Evolutionary conservation across 2,888 invertebrate species (phyloP).

Genomic region (Oegoconia quadripuncta): DNA sequence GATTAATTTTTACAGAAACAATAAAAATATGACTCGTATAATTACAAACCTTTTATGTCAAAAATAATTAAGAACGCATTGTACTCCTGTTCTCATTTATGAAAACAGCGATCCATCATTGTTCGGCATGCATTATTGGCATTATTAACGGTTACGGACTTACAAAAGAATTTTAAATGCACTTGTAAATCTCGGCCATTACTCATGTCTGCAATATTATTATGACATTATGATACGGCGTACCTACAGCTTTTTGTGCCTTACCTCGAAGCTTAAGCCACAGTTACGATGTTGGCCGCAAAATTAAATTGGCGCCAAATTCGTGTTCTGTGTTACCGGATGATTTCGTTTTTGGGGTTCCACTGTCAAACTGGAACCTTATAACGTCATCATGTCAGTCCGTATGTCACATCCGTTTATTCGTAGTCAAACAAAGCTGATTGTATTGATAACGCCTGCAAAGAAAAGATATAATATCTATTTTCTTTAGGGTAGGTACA

Average conservation of each 20-base stretch:
- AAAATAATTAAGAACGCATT: constrained; percentile 23
- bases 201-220: constrained; percentile 46
- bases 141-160: constrained; percentile 33
- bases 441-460: too few relatives aligned
- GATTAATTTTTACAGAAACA: background rate
- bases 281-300: constrained; percentile 40
- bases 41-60: constrained; percentile 10
- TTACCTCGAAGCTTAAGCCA: constrained; percentile 27
- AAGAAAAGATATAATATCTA: too few relatives aligned
- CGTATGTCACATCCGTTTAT: too few relatives aligned
- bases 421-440: too few relatives aligned
- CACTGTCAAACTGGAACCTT: too few relatives aligned
- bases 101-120: constrained; percentile 41
- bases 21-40: background rate
- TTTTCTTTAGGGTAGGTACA: too few relatives aligned
- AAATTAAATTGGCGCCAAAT: constrained; percentile 74
- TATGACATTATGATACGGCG: constrained; percentile 41
- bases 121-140: constrained; percentile 32
- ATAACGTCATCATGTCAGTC: too few relatives aligned
- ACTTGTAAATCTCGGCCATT: constrained; percentile 49
- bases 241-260: constrained; percentile 43
- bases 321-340: constrained; percentile 16
- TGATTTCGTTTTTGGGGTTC: background rate
- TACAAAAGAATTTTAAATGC: constrained; percentile 47
- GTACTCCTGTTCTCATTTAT: constrained; percentile 31